A percentile compares a stretch with the other conserved stretches of the same genome.
These are phyloP conservation scores for Trachelus troglodyta DNA, from an alignment of 2,888 invertebrate species.

Conservation along the genomic window DNA sequence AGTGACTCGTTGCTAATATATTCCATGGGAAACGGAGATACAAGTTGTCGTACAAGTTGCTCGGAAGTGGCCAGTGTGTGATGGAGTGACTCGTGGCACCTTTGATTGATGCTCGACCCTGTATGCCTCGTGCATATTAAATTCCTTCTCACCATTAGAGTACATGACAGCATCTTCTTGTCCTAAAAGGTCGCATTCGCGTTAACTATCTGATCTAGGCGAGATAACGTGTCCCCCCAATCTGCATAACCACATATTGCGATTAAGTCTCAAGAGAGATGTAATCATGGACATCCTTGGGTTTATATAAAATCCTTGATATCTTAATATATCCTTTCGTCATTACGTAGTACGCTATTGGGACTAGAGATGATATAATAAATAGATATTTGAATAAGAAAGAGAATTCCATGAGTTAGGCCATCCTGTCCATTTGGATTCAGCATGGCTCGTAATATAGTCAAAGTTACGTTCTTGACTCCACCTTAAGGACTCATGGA, in stretches of 20 bases:
- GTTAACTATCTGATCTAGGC: background rate
- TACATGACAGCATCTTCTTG: background rate
- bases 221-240: background rate
- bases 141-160: slow-evolving; percentile 41
- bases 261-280: background rate
- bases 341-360: background rate
- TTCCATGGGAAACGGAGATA: slow-evolving; percentile 37
- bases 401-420: background rate
- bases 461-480: background rate
- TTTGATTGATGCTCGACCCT: slow-evolving; percentile 45
- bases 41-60: slow-evolving; percentile 16
- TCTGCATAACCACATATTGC: background rate
- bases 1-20: slow-evolving; percentile 36
- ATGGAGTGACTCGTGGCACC: slow-evolving; percentile 26
- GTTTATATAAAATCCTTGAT: background rate
- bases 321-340: background rate
- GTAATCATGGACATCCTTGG: background rate
- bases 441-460: slow-evolving; percentile 1
- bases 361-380: background rate
- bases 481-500: background rate
- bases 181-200: background rate
- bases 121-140: slow-evolving; percentile 42
- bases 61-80: slow-evolving; percentile 18
- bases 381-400: background rate
- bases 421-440: background rate